Evolutionary conservation across 2,113 vertebrate species (phyloP), one percentile per base, ranked within the genome.

Genomic region (Siniperca chuatsi): DNA sequence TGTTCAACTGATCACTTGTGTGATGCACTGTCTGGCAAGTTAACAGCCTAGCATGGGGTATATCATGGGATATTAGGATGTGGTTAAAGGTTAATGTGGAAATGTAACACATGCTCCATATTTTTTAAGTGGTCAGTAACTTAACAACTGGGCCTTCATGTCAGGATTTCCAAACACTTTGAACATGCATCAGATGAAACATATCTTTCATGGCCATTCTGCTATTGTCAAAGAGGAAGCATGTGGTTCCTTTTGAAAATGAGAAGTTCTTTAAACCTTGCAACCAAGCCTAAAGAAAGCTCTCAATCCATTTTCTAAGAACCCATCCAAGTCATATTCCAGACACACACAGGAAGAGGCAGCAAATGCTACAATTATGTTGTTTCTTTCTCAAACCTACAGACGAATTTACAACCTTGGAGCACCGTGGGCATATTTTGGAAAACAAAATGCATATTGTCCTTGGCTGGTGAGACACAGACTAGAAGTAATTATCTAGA

Each of bases 181-280:
- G 0, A 77, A 42, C 37, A 72, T 16, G 25, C 62, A 62, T 58
- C 37, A n/a, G 8, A 73, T 82, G 16, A 76, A 12, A 21, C 4
- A 13, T 54, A 50, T 60, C n/a, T 81, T 67, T 70, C 7, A 23
- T 46, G 42, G 54, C 8, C 20, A 25, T 81, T 76, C 60, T 9
- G 48, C 2, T 9, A 4, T 37, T 40, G 75, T 75, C 35, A 85
- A 83, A 84, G 87, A 85, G 86, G 92, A 93, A 93, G 76, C 35
- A 25, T 20, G 9, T 64, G 37, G 79, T 90, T 90, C 82, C 65
- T 46, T 83, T 86, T 69, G 23, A 77, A 85, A 89, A 88, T 64
- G 68, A 69, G 74, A 88, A 90, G 75, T 85, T 85, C 69, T 67
- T 79, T 75, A 72, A 85, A 81, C 82, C 48, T 55, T 60, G 76